Evolutionary conservation across 2,797 vertebrate genomes (phyloP).

Genomic region (Bovichtus diacanthus): DNA sequence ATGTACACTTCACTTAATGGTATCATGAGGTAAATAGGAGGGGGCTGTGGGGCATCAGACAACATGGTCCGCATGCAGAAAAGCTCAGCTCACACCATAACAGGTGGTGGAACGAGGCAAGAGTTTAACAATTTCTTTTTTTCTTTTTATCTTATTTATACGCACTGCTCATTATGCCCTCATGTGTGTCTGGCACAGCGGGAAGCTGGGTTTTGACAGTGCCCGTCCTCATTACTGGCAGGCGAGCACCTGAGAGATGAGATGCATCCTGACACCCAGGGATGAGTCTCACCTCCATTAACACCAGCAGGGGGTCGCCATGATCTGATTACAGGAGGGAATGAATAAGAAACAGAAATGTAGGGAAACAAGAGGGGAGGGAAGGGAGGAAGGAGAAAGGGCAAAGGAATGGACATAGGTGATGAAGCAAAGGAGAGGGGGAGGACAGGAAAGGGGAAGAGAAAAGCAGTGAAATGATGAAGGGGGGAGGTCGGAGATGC

Average conservation of each 20-base stretch:
- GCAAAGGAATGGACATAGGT: slow-evolving; percentile 41
- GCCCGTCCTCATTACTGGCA: slow-evolving; percentile 84
- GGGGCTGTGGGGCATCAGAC: slow-evolving; percentile 28
- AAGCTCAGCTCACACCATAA: slow-evolving; percentile 62
- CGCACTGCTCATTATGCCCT: slow-evolving; percentile 73
- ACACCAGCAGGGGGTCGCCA: slow-evolving; percentile 81
- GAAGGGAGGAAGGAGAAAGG: slow-evolving; percentile 22
- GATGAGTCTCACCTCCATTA: slow-evolving; percentile 86
- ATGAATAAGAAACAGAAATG: slow-evolving; percentile 63
- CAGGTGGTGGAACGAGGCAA: slow-evolving; percentile 69
- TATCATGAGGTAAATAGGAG: neutral
- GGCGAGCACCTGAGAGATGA: slow-evolving; percentile 84
- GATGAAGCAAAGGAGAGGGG: slow-evolving; percentile 45
- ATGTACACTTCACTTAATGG: slow-evolving; percentile 33
- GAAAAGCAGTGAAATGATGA: slow-evolving; percentile 49
- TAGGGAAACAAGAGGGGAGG: slow-evolving; percentile 59
- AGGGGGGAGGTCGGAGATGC: slow-evolving; percentile 42
- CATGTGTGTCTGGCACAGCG: slow-evolving; percentile 72
- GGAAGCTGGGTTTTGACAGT: slow-evolving; percentile 75
- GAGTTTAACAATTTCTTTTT: slow-evolving; percentile 59
- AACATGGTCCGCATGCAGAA: slow-evolving; percentile 31
- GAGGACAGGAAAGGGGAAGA: slow-evolving; percentile 29
- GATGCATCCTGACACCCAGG: slow-evolving; percentile 83
- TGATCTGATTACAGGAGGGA: slow-evolving; percentile 79
- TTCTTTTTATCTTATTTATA: slow-evolving; percentile 65